These are phyloP conservation scores for Watsonalla binaria DNA, from an alignment of 2,888 invertebrate species.

Conservation along the genomic window DNA sequence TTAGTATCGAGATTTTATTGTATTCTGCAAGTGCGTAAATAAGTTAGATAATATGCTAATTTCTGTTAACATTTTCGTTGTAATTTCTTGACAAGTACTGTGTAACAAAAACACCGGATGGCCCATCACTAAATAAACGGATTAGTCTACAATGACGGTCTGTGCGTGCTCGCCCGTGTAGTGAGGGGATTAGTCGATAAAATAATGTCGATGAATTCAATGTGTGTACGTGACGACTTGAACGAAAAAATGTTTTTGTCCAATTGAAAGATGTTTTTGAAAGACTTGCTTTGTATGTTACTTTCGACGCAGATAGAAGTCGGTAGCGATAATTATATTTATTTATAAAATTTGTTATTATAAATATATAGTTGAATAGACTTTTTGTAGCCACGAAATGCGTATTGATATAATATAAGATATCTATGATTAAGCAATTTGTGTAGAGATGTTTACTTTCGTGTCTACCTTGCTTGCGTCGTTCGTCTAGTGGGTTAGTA, in stretches of 20 bases:
- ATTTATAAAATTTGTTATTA: background rate
- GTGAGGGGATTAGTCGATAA: slow-evolving; percentile 24
- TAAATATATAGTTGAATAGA: background rate
- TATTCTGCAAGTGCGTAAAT: too few species aligned
- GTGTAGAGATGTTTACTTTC: too few species aligned
- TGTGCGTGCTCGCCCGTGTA: background rate
- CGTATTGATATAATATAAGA: too few species aligned
- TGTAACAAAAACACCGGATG: slow-evolving; percentile 1
- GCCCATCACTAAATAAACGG: slow-evolving; percentile 4
- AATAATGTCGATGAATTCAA: slow-evolving; percentile 14
- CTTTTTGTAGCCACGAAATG: background rate
- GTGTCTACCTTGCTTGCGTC: too few species aligned
- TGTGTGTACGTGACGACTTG: background rate
- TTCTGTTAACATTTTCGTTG: background rate
- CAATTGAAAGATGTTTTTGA: background rate
- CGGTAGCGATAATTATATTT: background rate
- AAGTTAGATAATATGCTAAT: too few species aligned
- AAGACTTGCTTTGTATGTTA: background rate
- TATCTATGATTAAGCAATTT: too few species aligned
- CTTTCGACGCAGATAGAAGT: background rate
- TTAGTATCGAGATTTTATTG: too few species aligned
- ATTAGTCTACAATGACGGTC: slow-evolving; percentile 3
- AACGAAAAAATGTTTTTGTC: background rate
- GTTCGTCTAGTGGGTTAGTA: too few species aligned
- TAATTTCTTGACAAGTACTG: background rate